phyloP scores from a whole-genome alignment of 2,888 invertebrate species.

The Drosophila infuscata region DNA sequence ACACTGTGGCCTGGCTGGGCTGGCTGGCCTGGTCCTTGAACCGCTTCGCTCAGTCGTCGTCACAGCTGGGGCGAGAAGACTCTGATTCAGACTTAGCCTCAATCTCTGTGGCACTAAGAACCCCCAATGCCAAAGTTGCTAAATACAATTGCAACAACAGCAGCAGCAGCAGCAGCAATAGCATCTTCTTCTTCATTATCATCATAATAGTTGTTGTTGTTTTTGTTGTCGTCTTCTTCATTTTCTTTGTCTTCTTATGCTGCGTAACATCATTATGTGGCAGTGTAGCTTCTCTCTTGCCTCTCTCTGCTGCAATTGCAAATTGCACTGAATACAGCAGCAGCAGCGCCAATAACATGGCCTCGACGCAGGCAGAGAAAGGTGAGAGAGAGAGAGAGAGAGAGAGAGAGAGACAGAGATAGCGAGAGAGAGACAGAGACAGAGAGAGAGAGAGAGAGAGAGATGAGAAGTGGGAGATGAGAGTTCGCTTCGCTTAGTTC shows the following conservation, averaged over 20 bases:
- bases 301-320: slow-evolving; percentile 50
- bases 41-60: slow-evolving; percentile 58
- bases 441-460: slow-evolving; percentile 25
- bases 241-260: slow-evolving; percentile 20
- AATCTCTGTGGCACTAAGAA: slow-evolving; percentile 9
- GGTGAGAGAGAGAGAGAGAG: slow-evolving; percentile 27
- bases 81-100: slow-evolving; percentile 15
- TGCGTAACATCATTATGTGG: slow-evolving; percentile 6
- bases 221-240: slow-evolving; percentile 5
- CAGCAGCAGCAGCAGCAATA: slow-evolving; percentile 17
- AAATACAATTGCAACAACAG: slow-evolving; percentile 27
- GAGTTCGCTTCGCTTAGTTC: slow-evolving; percentile 21
- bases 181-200: slow-evolving; percentile 19
- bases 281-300: slow-evolving; percentile 33
- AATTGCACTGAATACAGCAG: slow-evolving; percentile 58
- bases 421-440: slow-evolving; percentile 2
- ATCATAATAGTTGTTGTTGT: slow-evolving; percentile 6
- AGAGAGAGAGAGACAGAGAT: too few species aligned
- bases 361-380: slow-evolving; percentile 39
- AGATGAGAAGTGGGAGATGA: slow-evolving; percentile 2
- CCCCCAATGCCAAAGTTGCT: slow-evolving; percentile 44
- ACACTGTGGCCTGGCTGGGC: slow-evolving; percentile 21
- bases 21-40: slow-evolving; percentile 81
- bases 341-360: slow-evolving; percentile 20
- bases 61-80: slow-evolving; percentile 12